Base-by-base conservation (phyloP, 2,113 vertebrate species). In the Equus quagga region DNA sequence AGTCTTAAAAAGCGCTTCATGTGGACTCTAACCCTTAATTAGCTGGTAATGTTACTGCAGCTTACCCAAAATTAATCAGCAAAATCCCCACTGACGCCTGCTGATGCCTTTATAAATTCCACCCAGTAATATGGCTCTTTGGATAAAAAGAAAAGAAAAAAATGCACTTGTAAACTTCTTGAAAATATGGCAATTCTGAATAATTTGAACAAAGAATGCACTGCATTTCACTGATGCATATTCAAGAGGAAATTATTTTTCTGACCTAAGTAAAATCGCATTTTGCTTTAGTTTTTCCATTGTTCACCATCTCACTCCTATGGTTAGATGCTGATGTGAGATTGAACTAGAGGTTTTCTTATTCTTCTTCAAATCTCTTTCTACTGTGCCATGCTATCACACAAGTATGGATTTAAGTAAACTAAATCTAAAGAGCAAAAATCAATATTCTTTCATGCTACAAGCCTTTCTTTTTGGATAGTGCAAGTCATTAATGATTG, bases 11-110 rank as follows among this genome's bases (percentile, higher is more conserved):
- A 75, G 36, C 44, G 44, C 44, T 82, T 92, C 73, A 51, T 78
- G 46, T 79, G 41, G 46, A 36, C 44, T 28, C 67, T 67, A 76
- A 69, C 36, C 4, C 46, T 69, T 60, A 89, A 89, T 83, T 82
- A 96, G 41, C 17, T 54, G 56, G 83, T 67, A 94, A 92, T 56
- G 49, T 73, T 82, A 86, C n/a, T 86, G 67, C 3, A 79, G 24
- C 6, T 67, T 89, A 82, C 92, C 60, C 69, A 86, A 81, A 96
- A 86, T 81, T 70, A 94, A 92, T 96, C 93, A 96, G 12, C 44
- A 92, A 92, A 86, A 79, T 89, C 17, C 23, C 24, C 41, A 36
- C 15, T 82, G 36, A 94, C 62, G 49, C 46, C 46, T 90, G 18
- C 44, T 86, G 83, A 65, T 94, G 65, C 4, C 24, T 72, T 82